phyloP scores from a whole-genome alignment of 1,140 invertebrate genomes.

The Drosophila bocki region DNA sequence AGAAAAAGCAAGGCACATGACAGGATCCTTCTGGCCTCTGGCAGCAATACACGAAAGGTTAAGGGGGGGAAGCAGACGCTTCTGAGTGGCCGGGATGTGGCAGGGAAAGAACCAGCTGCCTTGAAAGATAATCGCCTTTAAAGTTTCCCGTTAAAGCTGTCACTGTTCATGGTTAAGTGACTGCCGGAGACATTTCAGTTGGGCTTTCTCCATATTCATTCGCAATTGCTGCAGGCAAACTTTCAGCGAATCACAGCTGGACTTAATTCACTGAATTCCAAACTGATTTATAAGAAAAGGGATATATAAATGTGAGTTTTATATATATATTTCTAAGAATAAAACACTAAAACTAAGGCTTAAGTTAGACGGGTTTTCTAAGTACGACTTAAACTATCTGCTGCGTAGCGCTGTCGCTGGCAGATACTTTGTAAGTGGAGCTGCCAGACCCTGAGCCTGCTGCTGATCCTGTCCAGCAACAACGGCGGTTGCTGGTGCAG shows the following conservation, averaged over 20 bases:
- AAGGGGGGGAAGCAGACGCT: neutral
- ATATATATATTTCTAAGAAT: slow-evolving; percentile 14
- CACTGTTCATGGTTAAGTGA: slow-evolving; percentile 27
- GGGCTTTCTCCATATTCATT: slow-evolving; percentile 7
- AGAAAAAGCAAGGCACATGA: slow-evolving; percentile 32
- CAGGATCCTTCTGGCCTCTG: slow-evolving; percentile 31
- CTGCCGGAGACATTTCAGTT: slow-evolving; percentile 18
- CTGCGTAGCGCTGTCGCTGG: slow-evolving; percentile 55
- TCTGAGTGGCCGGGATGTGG: slow-evolving; percentile 40
- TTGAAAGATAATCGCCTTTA: slow-evolving; percentile 39
- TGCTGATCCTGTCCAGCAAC: slow-evolving; percentile 9
- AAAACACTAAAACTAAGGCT: slow-evolving; percentile 16
- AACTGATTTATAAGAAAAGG: neutral
- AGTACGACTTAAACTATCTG: slow-evolving; percentile 21
- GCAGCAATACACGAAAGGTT: slow-evolving; percentile 7
- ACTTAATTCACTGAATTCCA: slow-evolving; percentile 1
- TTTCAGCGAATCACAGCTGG: slow-evolving; percentile 9
- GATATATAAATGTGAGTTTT: neutral
- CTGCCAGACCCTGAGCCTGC: slow-evolving; percentile 5
- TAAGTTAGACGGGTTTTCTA: slow-evolving; percentile 9
- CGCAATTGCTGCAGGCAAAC: neutral
- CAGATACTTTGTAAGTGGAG: slow-evolving; percentile 58
- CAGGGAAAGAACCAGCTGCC: slow-evolving; percentile 16
- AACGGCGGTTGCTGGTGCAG: slow-evolving; percentile 23
- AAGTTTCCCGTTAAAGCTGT: slow-evolving; percentile 39